Evolutionary conservation across 1,140 invertebrate species (phyloP), one percentile per base, ranked within the genome.

Genomic region (Tenebrio molitor): DNA sequence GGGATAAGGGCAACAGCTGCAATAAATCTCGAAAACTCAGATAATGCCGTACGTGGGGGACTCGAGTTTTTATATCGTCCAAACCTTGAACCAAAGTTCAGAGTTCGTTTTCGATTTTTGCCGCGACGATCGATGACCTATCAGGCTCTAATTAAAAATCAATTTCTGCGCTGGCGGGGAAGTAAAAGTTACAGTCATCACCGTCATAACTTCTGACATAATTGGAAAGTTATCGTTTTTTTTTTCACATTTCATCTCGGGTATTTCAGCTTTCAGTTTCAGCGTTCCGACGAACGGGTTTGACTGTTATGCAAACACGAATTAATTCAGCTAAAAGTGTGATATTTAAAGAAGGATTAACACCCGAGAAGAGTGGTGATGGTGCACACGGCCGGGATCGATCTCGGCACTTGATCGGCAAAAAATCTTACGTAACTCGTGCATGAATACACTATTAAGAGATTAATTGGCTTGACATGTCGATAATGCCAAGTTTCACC

Each of bases 161-260:
- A 17, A 50, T 50, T 58, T 58, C 16, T 19, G n/a, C 21, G 17
- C 8, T n/a, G 10, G 10, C 15, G 2, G 23, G 21, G 23, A 58
- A 58, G 50, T 58, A 58, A 58, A 58, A 58, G 50, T 58, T 58
- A 8, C 44, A 17, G 44, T 50, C 23, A 58, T 29, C 36, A n/a
- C 36, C 7, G 12, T 39, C 50, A 58, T 58, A 58, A 58, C 23
- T 29, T 15, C 50, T 58, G 21, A 58, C 50, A 58, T 58, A 58
- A 58, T 17, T 25, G 23, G 50, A 58, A 58, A 58, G 50, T 58
- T 58, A 58, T 58, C 6, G 12, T 16, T 53, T 23, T 53, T 53
- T 25, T 17, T 17, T 3, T 46, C 25, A 29, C 25, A n/a, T 41
- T 7, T 41, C 17, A 19, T 46, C 42, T 14, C 6, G 5, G 12